Evolutionary conservation across 2,888 invertebrate genomes (phyloP).

Genomic region (Stictocephala bisonia): DNA sequence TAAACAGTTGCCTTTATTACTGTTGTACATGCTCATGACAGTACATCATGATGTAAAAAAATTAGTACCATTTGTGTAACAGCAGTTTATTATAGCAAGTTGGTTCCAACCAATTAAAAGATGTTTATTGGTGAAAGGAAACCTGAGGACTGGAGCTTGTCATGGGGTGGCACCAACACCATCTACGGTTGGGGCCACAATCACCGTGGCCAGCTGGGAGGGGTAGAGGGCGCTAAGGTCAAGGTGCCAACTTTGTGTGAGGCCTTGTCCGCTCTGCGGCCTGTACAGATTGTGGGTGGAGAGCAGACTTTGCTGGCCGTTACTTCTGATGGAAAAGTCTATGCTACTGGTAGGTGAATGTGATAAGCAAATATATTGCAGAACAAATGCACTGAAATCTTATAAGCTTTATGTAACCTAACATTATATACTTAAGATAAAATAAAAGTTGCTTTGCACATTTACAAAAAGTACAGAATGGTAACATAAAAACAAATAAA

Average conservation of each 20-base stretch:
- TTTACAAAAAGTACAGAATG: no score
- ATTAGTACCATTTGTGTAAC: no score
- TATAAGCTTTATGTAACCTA: no score
- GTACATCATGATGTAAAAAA: no score
- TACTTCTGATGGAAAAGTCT: slow-evolving; percentile 94
- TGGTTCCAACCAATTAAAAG: no score
- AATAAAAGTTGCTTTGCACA: no score
- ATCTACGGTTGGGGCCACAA: slow-evolving; percentile 97
- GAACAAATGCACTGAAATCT: not conserved
- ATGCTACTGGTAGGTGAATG: slow-evolving; percentile 74
- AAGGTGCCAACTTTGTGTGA: slow-evolving; percentile 92
- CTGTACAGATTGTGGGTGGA: slow-evolving; percentile 91
- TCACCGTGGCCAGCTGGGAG: slow-evolving; percentile 95
- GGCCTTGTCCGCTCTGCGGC: slow-evolving; percentile 85
- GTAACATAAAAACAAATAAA: no score
- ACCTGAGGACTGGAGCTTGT: slow-evolving; percentile 94
- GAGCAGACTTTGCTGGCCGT: slow-evolving; percentile 96
- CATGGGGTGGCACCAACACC: slow-evolving; percentile 92
- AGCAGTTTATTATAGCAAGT: no score
- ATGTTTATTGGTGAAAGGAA: no score
- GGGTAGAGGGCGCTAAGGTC: slow-evolving; percentile 93
- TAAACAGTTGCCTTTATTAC: no score
- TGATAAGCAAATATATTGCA: not conserved
- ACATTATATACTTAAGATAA: no score
- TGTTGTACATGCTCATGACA: no score